Evolutionary conservation across 2,888 invertebrate genomes (phyloP), one percentile per base, ranked within the genome.

Genomic region (Agrochola lychnidis): DNA sequence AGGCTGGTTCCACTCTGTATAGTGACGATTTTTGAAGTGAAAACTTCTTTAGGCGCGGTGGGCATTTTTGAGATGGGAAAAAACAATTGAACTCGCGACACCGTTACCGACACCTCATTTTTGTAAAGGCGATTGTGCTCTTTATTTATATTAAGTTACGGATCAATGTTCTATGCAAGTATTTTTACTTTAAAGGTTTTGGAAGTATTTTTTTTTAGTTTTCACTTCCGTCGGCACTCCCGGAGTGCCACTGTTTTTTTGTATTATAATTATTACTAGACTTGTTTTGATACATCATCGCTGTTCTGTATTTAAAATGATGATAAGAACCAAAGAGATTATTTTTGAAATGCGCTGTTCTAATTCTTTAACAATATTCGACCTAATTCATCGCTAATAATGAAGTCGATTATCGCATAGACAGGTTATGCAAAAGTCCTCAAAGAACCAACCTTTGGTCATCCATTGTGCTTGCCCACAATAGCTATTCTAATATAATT

Each of bases 401-500:
- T 51, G 48, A 48, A 7, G 56, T 71, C 40, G 19, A 36, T 30
- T 4, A 74, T 40, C 19, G 14, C 14, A n/a, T 6, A 69, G 12
- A 56, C 61, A 70, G 25, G 36, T 48, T 70, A 56, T 9, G 30
- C 10, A n/a, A 10, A 48, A 16, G 19, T 64, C 56, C 45, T 42
- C 30, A 36, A 51, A 53, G 16, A 36, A 16, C 30, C 2, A 48
- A 10, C 59, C 22, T 66, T 70, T 51, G 25, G 16, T 79, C 36
- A 62, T 53, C 53, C 40, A 68, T 70, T 75, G 61, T 63, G 25
- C 4, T 25, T 45, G 19, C 16, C 14, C 4, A 76, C 63, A 71
- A 70, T 76, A 59, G n/a, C 51, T 71, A 56, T 57, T 73, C 73
- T 30, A 30, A 56, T 63, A 56, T 63, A 45, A 59, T 66, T 56